phyloP scores from a whole-genome alignment of 1,140 invertebrate genomes.

The Drosophila sp. region DNA sequence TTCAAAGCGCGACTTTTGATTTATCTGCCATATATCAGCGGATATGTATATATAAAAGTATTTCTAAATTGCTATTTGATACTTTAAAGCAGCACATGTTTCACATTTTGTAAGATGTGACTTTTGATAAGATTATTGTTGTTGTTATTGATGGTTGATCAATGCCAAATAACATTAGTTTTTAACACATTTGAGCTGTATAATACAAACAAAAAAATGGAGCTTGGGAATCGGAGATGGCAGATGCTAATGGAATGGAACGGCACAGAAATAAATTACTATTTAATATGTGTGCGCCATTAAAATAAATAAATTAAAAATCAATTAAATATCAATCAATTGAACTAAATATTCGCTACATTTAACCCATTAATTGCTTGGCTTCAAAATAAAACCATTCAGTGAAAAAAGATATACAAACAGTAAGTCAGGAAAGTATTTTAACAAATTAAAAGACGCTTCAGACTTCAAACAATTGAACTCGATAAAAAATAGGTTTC shows the following conservation, averaged over 20 bases:
- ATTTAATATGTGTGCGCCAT: conserved; percentile 53
- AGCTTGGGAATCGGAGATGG: not conserved
- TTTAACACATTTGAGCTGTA: conserved; percentile 62
- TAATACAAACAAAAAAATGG: not conserved
- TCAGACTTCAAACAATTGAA: no score
- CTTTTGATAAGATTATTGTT: conserved; percentile 57
- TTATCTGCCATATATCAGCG: conserved; percentile 57
- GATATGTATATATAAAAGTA: conserved; percentile 4
- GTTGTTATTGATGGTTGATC: conserved; percentile 40
- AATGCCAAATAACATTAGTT: conserved; percentile 65
- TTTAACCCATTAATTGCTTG: conserved; percentile 65
- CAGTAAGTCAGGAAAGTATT: no score
- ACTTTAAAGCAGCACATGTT: conserved; percentile 66
- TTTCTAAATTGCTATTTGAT: conserved; percentile 36
- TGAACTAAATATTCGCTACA: conserved; percentile 47
- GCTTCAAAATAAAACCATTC: conserved; percentile 17
- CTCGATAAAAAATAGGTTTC: no score
- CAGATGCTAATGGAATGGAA: conserved; percentile 36
- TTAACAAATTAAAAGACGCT: not conserved
- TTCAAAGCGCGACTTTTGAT: conserved; percentile 48
- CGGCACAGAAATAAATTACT: conserved; percentile 60
- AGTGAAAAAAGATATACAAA: not conserved
- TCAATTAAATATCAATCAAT: conserved; percentile 79
- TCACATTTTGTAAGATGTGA: conserved; percentile 66
- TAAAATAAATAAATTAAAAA: conserved; percentile 73